Conservation (phyloP, 2,797 vertebrate genomes). For the Muscicapa striata region DNA sequence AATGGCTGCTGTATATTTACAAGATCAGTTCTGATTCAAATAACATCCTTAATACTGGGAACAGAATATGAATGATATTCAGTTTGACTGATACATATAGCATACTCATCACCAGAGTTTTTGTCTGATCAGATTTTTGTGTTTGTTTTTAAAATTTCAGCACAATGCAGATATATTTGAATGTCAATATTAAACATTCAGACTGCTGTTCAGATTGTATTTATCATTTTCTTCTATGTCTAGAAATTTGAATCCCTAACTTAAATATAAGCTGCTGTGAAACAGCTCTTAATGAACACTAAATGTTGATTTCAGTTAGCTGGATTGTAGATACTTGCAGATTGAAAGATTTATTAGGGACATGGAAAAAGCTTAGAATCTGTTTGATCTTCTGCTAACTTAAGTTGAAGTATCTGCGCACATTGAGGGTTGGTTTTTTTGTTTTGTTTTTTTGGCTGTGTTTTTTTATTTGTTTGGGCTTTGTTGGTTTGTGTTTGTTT, state of each 20-base stretch:
- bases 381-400: constrained; percentile 81
- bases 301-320: constrained; percentile 91
- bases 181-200: constrained; percentile 87
- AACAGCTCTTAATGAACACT: constrained; percentile 91
- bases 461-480: background rate
- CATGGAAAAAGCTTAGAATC: constrained; percentile 82
- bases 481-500: background rate
- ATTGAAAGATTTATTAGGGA: constrained; percentile 77
- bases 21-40: constrained; percentile 82
- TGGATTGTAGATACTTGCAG: constrained; percentile 96
- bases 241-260: constrained; percentile 77
- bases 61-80: constrained; percentile 81
- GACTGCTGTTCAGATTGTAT: constrained; percentile 87
- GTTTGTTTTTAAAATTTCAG: constrained; percentile 76
- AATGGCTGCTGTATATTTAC: constrained; percentile 94
- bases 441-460: background rate
- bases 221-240: constrained; percentile 79
- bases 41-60: constrained; percentile 80
- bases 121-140: constrained; percentile 74
- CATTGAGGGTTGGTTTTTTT: background rate
- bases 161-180: constrained; percentile 88
- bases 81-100: constrained; percentile 75
- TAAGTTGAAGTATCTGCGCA: constrained; percentile 89
- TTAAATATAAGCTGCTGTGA: constrained; percentile 86
- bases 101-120: constrained; percentile 75